Base-by-base conservation (phyloP, 2,888 invertebrate genomes). In the Cantharis lateralis region DNA sequence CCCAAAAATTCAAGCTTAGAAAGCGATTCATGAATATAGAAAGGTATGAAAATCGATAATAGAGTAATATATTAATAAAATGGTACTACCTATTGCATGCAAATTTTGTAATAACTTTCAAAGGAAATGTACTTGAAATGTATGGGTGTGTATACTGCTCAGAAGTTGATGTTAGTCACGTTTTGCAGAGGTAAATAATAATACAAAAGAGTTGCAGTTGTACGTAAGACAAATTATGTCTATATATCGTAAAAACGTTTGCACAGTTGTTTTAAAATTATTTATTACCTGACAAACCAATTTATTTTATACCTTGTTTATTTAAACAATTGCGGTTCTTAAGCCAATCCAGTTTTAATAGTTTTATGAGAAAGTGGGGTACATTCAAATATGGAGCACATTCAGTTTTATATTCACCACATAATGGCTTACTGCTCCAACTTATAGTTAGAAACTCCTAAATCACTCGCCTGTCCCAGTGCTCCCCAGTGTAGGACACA, bases 91-190 rank as follows among this genome's bases (percentile, higher is more conserved):
- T 48, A 48, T 48, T 48, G 48, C 48, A 48, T 48, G 48, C 48
- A 48, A 48, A 48, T 48, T 48, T 48, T 48, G n/a, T 48, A 48
- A 48, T 48, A 48, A 48, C 48, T 48, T 48, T 48, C 7, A 48
- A 48, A 48, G n/a, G 9, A 48, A 48, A 48, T 48, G 48, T 48
- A 48, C 48, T 48, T 48, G 48, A 28, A 68, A 16, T 24, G 61
- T 61, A 26, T 48, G 72, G 70, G 66, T 68, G 70, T 77, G 73
- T 70, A 75, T 71, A 70, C 71, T 75, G 72, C 26, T 75, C 62
- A 70, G 11, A 20, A 66, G 62, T 74, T 76, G 70, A 70, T 74
- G 70, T 74, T 62, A 74, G 74, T 74, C 77, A 77, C 77, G 77
- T 68, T 48, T 64, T 61, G 24, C 24, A 70, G 71, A 28, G 75